Base-by-base conservation (phyloP, 2,888 invertebrate genomes). In the Meteorus colon region DNA sequence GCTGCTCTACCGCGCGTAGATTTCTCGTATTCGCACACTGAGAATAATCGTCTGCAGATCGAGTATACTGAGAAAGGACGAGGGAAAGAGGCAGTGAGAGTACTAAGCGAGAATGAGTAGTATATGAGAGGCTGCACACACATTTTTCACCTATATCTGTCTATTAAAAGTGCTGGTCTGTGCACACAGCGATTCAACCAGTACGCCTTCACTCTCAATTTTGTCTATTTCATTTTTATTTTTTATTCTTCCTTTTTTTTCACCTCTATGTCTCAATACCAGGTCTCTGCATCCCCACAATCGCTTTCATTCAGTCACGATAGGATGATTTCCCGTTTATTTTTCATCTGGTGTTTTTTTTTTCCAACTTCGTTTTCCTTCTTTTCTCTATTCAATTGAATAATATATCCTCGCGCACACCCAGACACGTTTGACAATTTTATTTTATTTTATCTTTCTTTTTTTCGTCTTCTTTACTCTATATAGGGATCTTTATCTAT, bases 1-100 rank as follows among this genome's bases (percentile, higher is more conserved):
- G 80, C 78, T 80, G 19, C 76, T 76, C 71, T 29, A 31, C 45
- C 34, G n/a, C 31, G 59, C 24, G 55, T 66, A 77, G 78, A 81
- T 81, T 79, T 81, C 78, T 74, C 80, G 77, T 78, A 77, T 78
- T 74, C 76, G 70, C 75, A 71, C 75, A 71, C 12, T 51, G 76
- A 76, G 74, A 76, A 72, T 71, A 75, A 75, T 75, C 75, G 66
- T 70, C 70, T 65, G 37, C 67, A 77, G 72, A 59, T 66, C 63
- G 75, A 55, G 65, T 6, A 27, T 14, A 10, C 27, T 16, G 59
- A 34, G 29, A 60, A 12, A 62, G 45, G 16, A 41, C 48, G 67
- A 68, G 73, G 24, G 19, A 55, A 19, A 55, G 10, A 19, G 4
- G 5, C 16, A n/a, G 2, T 48, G 55, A 55, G 55, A 55, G 55